Base-by-base conservation (phyloP, 2,888 invertebrate species). In the Ethmia dodecea region DNA sequence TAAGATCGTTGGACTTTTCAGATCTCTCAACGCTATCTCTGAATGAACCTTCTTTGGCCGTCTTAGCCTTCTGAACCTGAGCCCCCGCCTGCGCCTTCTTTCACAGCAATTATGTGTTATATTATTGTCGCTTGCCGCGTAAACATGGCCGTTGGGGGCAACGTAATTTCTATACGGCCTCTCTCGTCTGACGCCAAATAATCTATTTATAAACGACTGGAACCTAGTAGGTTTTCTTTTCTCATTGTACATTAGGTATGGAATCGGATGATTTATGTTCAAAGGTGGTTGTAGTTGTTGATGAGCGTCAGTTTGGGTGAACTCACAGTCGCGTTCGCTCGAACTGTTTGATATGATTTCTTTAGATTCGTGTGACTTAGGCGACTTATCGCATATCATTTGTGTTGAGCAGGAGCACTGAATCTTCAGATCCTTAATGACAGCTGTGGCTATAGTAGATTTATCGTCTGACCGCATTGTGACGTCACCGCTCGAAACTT, bases 61-160 rank as follows among this genome's bases (percentile, higher is more conserved):
- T n/a, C 67, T 49, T 6, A 65, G 28, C 31, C 73, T 64, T 1
- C 79, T 52, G 10, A 20, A 45, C 33, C 45, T 41, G 1, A 74
- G 33, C 0, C 70, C 60, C n/a, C 59, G 46, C 0, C 69, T 38
- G 1, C 58, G 44, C 9, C 76, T 39, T 28, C 59, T 65, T 2
- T 68, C 70, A n/a, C 49, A 55, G 15, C 46, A 55, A 42, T 55
- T 60, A 28, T 55, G 52, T 0, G 40, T 48, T 3, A 70, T 66
- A 36, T 72, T 66, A 25, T 76, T 72, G n/a, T 81, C 81, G 15
- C 78, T 80, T 0, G 66, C 61, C 1, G 78, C 66, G 18, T 72
- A 72, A 0, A 64, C 37, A 20, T 67, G 63, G 0, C 62, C 62
- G n/a, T 56, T 51, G 0, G 60, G 50, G 2, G 58, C 16, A 0